Evolutionary conservation across 2,888 invertebrate species (phyloP), one percentile per base, ranked within the genome.

Genomic region (Gasteruption jaculator): DNA sequence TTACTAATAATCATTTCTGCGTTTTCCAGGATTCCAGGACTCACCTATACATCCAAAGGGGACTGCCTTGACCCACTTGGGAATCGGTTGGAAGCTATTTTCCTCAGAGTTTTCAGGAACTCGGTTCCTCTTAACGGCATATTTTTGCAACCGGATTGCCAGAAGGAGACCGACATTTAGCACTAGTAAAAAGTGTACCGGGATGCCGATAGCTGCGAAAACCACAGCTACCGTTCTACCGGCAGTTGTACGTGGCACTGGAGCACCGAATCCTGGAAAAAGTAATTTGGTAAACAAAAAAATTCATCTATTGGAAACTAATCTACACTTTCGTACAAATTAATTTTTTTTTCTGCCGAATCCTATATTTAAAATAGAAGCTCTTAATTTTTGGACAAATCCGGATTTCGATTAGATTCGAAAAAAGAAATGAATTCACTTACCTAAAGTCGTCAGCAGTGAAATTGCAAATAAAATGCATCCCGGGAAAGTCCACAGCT

Each of bases 381-480:
- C n/a, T n/a, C n/a, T n/a, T n/a, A n/a, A n/a, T n/a, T n/a, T n/a
- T n/a, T n/a, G n/a, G n/a, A n/a, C n/a, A n/a, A n/a, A n/a, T n/a
- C n/a, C n/a, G 12, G 12, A 31, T 3, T 15, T 31, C 12, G 31
- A 15, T 14, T 11, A 3, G 21, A 18, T 37, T 27, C 12, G 20
- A 20, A 3, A 3, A 27, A 24, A 12, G 18, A 12, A 15, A 29
- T 29, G 11, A 29, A 18, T 29, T 29, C 6, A 5, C n/a, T 59
- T 60, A 83, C 85, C 85, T 39, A 85, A 68, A 22, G 84, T 82
- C 1, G 84, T 84, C 63, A 85, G 74, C 7, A 84, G 74, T n/a
- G 83, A 82, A 25, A 85, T 73, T 6, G 79, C 76, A 58, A 85
- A 84, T 15, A 85, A 72, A 34, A 83, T 73, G 26, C 82, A 83